Evolutionary conservation across 2,797 vertebrate species (phyloP).

Genomic region (Paguma larvata): DNA sequence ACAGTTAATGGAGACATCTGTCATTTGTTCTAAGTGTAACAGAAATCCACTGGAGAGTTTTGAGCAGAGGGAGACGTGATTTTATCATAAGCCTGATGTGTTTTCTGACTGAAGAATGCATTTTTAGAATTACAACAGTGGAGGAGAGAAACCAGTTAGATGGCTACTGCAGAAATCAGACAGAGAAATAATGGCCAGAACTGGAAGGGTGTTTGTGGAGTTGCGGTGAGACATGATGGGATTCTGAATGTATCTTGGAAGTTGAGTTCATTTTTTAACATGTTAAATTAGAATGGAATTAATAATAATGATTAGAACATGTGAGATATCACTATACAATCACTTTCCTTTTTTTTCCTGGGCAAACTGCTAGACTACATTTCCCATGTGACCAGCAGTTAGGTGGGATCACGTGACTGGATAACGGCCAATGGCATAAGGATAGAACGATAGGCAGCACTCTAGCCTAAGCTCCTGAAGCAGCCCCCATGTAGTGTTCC

Average conservation of each 20-base stretch:
- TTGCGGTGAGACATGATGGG: not conserved
- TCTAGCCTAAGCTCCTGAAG: not conserved
- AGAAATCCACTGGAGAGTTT: not conserved
- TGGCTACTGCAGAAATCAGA: not conserved
- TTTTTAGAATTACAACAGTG: not conserved
- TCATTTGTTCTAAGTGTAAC: not conserved
- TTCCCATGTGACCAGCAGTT: not conserved
- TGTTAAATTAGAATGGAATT: not conserved
- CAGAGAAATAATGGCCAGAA: not conserved
- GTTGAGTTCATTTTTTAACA: not conserved
- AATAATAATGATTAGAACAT: not conserved
- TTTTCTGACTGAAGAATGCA: not conserved
- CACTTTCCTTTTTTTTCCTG: not conserved
- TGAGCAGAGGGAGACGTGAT: not conserved
- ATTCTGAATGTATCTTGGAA: not conserved
- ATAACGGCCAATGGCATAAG: not conserved
- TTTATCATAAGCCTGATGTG: not conserved
- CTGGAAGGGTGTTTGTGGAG: not conserved
- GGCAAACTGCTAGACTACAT: not conserved
- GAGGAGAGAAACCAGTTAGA: not conserved
- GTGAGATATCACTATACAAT: not conserved
- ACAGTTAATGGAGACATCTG: not conserved
- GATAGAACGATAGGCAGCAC: not conserved
- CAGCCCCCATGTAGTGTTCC: not conserved
- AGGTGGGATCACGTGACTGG: not conserved